A percentile compares a stretch with the other conserved stretches of the same genome.
These are phyloP conservation scores for Hyla sarda DNA, from an alignment of 2,113 vertebrate genomes.

Conservation along the genomic window DNA sequence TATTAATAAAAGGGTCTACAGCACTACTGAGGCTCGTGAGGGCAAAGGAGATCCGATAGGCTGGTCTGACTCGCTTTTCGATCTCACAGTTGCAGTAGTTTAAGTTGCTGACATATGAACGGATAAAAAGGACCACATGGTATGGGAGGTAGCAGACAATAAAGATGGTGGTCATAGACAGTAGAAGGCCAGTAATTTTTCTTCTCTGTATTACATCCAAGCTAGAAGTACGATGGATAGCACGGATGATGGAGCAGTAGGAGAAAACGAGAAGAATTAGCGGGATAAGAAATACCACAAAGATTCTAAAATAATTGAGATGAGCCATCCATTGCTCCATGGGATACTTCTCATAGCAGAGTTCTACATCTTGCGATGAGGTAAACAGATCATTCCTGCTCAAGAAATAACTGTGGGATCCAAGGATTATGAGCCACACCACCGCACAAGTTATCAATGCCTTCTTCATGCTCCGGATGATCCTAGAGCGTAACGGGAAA, in stretches of 20 bases:
- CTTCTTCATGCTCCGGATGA: slow-evolving; percentile 43
- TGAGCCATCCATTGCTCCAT: slow-evolving; percentile 56
- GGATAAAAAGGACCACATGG: slow-evolving; percentile 58
- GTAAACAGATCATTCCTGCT: slow-evolving; percentile 7
- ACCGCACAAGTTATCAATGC: slow-evolving; percentile 1
- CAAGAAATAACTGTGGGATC: slow-evolving; percentile 42
- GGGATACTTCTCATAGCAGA: slow-evolving; percentile 60
- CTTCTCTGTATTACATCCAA: slow-evolving; percentile 39
- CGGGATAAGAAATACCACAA: slow-evolving; percentile 54
- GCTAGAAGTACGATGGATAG: background rate
- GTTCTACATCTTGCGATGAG: slow-evolving; percentile 46
- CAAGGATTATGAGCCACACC: slow-evolving; percentile 43
- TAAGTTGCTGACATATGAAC: background rate
- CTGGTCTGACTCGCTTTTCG: slow-evolving; percentile 34
- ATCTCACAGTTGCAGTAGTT: slow-evolving; percentile 36
- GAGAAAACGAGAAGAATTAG: slow-evolving; percentile 49
- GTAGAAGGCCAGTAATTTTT: slow-evolving; percentile 48
- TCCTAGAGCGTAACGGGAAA: slow-evolving; percentile 45
- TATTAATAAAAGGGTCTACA: slow-evolving; percentile 59
- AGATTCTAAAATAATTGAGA: slow-evolving; percentile 60
- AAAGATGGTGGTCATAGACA: slow-evolving; percentile 56
- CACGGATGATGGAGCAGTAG: slow-evolving; percentile 51
- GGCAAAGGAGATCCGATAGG: slow-evolving; percentile 55
- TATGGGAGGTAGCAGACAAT: slow-evolving; percentile 60
- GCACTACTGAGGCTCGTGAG: slow-evolving; percentile 59